These are phyloP conservation scores for Neodiprion lecontei DNA, from an alignment of 1,140 invertebrate genomes.

Conservation along the genomic window DNA sequence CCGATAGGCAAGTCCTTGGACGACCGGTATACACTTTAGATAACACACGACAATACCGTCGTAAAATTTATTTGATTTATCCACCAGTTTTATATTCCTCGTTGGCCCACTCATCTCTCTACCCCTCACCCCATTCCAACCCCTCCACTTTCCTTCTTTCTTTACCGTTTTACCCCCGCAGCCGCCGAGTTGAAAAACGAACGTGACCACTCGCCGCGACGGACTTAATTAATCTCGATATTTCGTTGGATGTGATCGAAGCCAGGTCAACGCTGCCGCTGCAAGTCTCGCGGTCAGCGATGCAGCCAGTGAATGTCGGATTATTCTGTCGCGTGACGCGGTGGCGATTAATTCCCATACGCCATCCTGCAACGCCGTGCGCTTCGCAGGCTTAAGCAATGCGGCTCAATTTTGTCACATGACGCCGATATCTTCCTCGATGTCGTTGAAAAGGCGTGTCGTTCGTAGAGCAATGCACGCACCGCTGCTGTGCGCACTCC, in stretches of 20 bases:
- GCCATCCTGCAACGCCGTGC: neutral
- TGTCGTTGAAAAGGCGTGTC: neutral
- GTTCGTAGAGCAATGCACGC: neutral
- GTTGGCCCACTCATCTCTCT: neutral
- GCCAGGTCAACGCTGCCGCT: no score
- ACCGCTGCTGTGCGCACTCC: neutral
- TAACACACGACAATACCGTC: conserved; percentile 4
- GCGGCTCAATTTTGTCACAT: neutral
- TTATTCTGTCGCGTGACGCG: neutral
- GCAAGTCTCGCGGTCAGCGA: no score
- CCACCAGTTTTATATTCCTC: neutral
- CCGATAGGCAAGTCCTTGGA: conserved; percentile 4
- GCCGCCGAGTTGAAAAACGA: neutral
- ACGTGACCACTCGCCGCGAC: neutral
- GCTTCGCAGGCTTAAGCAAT: neutral
- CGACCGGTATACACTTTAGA: neutral
- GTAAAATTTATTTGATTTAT: conserved; percentile 8
- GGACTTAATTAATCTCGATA: no score
- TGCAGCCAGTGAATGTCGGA: no score
- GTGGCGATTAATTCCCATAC: neutral
- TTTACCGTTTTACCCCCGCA: neutral
- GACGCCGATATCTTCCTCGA: neutral
- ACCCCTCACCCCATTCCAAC: no score
- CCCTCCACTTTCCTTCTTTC: no score
- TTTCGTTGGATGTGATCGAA: no score